Percentiles rank a stretch among this genome's conserved stretches.
Conservation (phyloP, 1,140 invertebrate genomes). For the Macrostomum lignano region DNA sequence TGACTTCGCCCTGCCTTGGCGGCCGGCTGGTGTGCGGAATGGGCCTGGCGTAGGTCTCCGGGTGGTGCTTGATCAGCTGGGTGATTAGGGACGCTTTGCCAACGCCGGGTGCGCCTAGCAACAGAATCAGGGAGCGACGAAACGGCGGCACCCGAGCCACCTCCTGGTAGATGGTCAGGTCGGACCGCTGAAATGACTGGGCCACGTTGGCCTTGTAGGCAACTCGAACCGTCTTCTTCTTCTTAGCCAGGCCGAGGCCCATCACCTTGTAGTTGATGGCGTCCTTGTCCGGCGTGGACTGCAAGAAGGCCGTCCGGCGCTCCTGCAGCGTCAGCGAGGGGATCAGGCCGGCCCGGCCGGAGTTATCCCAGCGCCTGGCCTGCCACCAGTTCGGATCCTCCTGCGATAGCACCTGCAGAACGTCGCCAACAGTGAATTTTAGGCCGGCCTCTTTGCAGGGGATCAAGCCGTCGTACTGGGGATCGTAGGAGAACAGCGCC, state of each 20-base stretch:
- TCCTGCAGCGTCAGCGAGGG: conserved; percentile 71
- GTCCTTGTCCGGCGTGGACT: background rate
- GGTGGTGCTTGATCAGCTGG: conserved; percentile 54
- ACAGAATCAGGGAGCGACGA: conserved; percentile 57
- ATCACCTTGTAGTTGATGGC: background rate
- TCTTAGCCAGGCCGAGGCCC: background rate
- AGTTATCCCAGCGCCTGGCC: conserved; percentile 32
- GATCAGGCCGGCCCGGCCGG: conserved; percentile 29
- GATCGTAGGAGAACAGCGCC: conserved; percentile 63
- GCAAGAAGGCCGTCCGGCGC: conserved; percentile 7
- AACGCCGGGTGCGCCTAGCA: conserved; percentile 71
- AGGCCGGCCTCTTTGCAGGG: conserved; percentile 79
- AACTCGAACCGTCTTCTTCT: conserved; percentile 4
- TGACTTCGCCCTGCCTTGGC: conserved; percentile 59
- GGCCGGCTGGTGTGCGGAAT: conserved; percentile 72
- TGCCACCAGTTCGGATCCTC: conserved; percentile 89
- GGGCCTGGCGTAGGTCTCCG: conserved; percentile 55
- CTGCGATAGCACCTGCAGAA: conserved; percentile 82
- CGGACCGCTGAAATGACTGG: conserved; percentile 61
- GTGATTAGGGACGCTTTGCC: conserved; percentile 36
- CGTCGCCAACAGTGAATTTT: conserved; percentile 60
- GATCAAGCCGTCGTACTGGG: conserved; percentile 56
- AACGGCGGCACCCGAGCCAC: conserved; percentile 47
- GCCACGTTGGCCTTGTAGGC: conserved; percentile 1
- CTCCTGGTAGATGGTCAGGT: conserved; percentile 72